These are phyloP conservation scores for Solea solea DNA, from an alignment of 2,113 vertebrate genomes.

Conservation along the genomic window DNA sequence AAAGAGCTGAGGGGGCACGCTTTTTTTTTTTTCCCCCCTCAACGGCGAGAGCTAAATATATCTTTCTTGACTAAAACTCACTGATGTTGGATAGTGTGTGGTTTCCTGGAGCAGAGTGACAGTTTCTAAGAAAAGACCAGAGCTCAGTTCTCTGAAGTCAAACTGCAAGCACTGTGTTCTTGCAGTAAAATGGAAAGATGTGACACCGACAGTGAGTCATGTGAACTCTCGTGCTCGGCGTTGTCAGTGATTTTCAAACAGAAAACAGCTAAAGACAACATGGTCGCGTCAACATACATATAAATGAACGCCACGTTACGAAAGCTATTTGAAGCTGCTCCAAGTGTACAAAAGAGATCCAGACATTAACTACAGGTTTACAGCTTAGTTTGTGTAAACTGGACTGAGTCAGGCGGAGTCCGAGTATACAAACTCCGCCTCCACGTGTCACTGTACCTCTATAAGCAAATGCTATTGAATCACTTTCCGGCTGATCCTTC, in stretches of 20 bases:
- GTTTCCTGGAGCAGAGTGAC: conserved; percentile 68
- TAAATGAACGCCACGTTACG: background rate
- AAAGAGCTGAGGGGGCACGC: conserved; percentile 32
- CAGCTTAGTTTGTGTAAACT: too few species aligned
- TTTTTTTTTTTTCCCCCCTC: conserved; percentile 68
- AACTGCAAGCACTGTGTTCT: background rate
- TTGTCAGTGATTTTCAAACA: background rate
- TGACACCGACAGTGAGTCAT: background rate
- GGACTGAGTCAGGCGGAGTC: too few species aligned
- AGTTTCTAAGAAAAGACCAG: conserved; percentile 30
- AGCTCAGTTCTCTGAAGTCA: background rate
- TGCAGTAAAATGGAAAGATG: background rate
- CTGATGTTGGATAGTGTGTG: conserved; percentile 57
- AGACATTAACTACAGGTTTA: background rate
- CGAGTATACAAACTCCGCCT: too few species aligned
- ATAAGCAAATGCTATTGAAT: too few species aligned
- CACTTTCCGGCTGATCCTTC: too few species aligned
- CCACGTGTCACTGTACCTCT: too few species aligned
- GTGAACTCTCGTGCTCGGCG: background rate
- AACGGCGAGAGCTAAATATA: conserved; percentile 75
- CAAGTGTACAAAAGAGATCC: too few species aligned
- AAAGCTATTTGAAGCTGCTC: background rate
- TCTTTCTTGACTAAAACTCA: conserved; percentile 55
- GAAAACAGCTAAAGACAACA: background rate
- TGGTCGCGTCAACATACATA: background rate